Conservation (phyloP, 1,140 invertebrate genomes). For the Vollenhovia emeryi region DNA sequence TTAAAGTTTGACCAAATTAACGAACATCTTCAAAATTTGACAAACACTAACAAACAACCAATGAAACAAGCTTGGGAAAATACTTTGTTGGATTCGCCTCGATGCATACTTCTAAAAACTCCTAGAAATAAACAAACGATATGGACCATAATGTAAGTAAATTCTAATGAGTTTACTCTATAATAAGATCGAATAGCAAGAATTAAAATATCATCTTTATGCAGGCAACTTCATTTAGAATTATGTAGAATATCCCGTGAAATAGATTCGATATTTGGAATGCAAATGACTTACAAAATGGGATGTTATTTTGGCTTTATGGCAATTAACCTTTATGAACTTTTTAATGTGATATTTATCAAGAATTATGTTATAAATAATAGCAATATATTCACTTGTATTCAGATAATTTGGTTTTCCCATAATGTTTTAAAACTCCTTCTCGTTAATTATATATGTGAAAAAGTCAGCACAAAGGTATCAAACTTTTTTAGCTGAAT, state of each 20-base stretch:
- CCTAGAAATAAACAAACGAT: neutral
- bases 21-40: neutral
- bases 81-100: neutral
- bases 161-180: neutral
- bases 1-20: slow-evolving; percentile 7
- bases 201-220: neutral
- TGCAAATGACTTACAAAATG: slow-evolving; percentile 20
- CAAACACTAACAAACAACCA: neutral
- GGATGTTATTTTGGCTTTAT: slow-evolving; percentile 5
- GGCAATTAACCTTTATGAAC: neutral
- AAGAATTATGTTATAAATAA: neutral
- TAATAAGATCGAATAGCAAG: neutral
- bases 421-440: neutral
- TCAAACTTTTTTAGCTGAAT: neutral
- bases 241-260: slow-evolving; percentile 13
- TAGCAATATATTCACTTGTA: too few species aligned
- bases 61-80: neutral
- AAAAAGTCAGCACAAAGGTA: slow-evolving; percentile 1
- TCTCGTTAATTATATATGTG: neutral
- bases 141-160: slow-evolving; percentile 21
- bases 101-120: neutral
- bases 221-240: slow-evolving; percentile 34
- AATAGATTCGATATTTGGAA: slow-evolving; percentile 2
- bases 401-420: neutral
- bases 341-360: neutral